phyloP scores from a whole-genome alignment of 37 sponge, comb jelly and placozoan species.

The Geodia barretti region DNA sequence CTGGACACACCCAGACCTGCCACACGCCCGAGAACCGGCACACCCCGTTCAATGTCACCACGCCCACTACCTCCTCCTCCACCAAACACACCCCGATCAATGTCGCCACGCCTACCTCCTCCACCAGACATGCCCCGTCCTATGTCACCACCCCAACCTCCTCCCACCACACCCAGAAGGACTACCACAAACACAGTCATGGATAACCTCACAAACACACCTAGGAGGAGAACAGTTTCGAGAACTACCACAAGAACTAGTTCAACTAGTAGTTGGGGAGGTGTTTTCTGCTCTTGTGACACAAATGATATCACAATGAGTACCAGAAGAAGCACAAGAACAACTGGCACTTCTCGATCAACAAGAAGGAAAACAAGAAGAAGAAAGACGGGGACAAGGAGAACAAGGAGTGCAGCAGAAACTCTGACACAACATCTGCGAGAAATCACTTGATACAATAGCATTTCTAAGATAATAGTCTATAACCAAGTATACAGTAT shows the following conservation, averaged over 20 bases:
- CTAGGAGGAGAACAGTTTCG: neutral
- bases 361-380: neutral
- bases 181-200: no score
- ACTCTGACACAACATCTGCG: no score
- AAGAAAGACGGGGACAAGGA: constrained; percentile 4
- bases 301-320: neutral
- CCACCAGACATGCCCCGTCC: neutral
- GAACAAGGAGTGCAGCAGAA: neutral
- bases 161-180: neutral
- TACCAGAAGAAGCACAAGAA: neutral
- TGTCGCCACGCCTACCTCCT: neutral
- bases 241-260: neutral
- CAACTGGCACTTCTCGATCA: neutral
- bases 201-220: neutral
- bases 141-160: neutral
- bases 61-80: neutral
- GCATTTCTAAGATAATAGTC: no score
- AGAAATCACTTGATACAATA: no score
- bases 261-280: neutral
- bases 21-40: neutral
- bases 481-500: no score
- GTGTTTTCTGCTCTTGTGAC: neutral
- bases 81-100: neutral
- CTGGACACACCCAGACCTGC: no score
- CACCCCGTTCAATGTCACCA: neutral